These are phyloP conservation scores for Aricia agestis DNA, from an alignment of 1,140 invertebrate species.

Conservation along the genomic window DNA sequence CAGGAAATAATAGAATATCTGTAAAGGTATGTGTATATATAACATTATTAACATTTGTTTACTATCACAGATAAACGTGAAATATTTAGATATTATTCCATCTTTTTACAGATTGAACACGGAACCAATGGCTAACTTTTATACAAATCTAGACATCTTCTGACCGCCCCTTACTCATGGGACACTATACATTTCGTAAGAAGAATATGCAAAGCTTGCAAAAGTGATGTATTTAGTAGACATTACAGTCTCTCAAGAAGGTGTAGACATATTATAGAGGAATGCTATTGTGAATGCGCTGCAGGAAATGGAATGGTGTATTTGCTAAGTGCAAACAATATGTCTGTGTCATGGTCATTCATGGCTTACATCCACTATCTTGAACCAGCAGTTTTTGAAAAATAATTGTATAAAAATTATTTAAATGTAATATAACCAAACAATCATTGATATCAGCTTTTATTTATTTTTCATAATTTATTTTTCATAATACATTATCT, in stretches of 20 bases:
- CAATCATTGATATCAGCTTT: background rate
- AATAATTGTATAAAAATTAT: slow-evolving; percentile 21
- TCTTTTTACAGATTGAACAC: no score
- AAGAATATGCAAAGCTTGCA: no score
- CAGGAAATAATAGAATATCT: no score
- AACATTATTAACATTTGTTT: no score
- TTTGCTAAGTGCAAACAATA: background rate
- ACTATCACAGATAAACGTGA: no score
- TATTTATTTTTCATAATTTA: background rate
- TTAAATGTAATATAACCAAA: background rate
- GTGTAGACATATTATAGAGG: background rate
- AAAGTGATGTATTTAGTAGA: background rate
- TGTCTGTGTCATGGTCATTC: background rate
- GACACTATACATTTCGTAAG: no score
- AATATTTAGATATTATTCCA: no score
- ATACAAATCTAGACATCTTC: no score
- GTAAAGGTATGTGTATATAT: no score
- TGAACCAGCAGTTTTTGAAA: background rate
- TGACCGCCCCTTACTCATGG: no score
- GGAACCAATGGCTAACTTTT: no score
- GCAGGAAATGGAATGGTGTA: background rate
- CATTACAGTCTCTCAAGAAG: background rate
- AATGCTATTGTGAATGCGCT: background rate
- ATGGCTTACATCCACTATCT: slow-evolving; percentile 11
- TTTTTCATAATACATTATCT: slow-evolving; percentile 1